Evolutionary conservation across 2,797 vertebrate species (phyloP).

Genomic region (Typhlichthys subterraneus): DNA sequence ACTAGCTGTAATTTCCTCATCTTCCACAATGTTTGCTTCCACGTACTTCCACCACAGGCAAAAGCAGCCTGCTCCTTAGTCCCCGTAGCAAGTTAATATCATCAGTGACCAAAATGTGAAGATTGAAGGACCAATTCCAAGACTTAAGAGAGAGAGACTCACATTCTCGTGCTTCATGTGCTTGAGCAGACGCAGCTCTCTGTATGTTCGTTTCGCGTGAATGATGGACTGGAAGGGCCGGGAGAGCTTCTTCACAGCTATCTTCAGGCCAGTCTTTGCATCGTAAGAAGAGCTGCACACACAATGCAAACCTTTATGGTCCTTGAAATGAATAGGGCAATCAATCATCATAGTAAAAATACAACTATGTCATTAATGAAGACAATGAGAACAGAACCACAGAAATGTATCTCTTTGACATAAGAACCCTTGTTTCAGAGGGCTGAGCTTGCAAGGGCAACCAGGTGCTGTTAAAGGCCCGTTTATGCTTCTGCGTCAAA

Average conservation of each 20-base stretch:
- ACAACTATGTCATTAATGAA: background rate
- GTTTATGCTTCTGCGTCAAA: too few relatives aligned
- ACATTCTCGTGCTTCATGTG: constrained; percentile 99
- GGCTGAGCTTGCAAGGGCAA: too few relatives aligned
- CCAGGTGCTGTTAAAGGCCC: too few relatives aligned
- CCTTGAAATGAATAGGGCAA: background rate
- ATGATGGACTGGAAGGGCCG: constrained; percentile 98
- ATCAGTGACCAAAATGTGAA: background rate
- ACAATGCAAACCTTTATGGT: background rate
- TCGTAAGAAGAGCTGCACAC: constrained; percentile 86
- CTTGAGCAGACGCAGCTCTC: constrained; percentile 93
- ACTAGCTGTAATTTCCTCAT: too few relatives aligned
- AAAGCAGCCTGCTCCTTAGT: background rate
- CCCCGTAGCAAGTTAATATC: background rate
- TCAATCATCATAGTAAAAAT: background rate
- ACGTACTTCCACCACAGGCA: too few relatives aligned
- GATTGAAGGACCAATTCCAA: constrained; percentile 8
- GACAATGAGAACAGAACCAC: too few relatives aligned
- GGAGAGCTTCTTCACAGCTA: constrained; percentile 98
- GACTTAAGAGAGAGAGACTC: constrained; percentile 63
- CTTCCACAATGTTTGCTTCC: too few relatives aligned
- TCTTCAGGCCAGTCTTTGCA: constrained; percentile 79
- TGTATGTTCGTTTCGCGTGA: constrained; percentile 95
- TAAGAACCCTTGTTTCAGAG: too few relatives aligned
- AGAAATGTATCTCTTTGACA: too few relatives aligned